Base-by-base conservation (phyloP, 2,888 invertebrate genomes). In the Cataglyphis livida region DNA sequence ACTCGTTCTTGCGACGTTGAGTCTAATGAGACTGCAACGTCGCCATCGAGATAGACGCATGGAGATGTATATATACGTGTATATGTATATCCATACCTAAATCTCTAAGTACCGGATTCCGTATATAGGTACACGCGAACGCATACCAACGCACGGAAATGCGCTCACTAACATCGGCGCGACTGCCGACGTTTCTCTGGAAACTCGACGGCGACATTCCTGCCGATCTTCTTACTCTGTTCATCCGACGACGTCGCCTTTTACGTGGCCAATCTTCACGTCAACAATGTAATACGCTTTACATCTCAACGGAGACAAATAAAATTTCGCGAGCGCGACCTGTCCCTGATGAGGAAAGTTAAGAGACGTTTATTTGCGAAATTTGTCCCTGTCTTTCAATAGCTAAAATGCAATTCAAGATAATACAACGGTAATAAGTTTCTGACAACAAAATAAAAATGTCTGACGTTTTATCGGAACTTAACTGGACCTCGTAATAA, bases 1-100 rank as follows among this genome's bases (percentile, higher is more conserved):
- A 81, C 87, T 86, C 90, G 82, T 89, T 90, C 88, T 76, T 83
- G 78, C 85, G 85, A 88, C 89, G 21, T 90, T 88, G 90, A 83
- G 87, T 90, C 93, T 93, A 93, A 93, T 93, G 92, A 92, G 92
- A 93, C 92, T 88, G 86, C 89, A 88, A 81, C 89, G 89, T 89
- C 86, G 89, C 88, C 88, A 85, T 91, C 88, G 89, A 90, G 90
- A 91, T 89, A 90, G 88, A 90, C 88, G 82, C 89, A 87, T 79
- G 86, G 78, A 81, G 59, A 71, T 81, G 35, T 57, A 78, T 64
- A 78, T 64, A 71, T 32, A 82, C n/a, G 51, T 82, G 75, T 65
- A 68, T 66, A 79, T 54, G 41, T 66, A 59, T 78, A 70, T 71
- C 76, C 68, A 74, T 81, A 75, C 65, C 84, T 89, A 89, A 89